These are phyloP conservation scores for Lampropteryx suffumata DNA, from an alignment of 2,888 invertebrate species.

Conservation along the genomic window DNA sequence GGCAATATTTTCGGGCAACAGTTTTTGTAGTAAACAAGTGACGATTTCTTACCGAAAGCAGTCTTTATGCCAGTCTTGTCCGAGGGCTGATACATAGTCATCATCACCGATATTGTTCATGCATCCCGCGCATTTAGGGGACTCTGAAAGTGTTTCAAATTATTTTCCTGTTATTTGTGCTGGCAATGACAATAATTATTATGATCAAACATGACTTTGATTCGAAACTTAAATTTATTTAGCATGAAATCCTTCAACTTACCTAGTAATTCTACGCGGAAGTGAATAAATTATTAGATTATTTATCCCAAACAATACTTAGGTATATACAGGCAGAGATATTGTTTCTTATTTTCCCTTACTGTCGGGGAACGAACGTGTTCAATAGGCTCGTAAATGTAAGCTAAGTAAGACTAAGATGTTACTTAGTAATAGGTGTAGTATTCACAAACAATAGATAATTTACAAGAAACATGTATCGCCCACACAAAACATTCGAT, in stretches of 20 bases:
- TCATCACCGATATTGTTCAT: slow-evolving; percentile 88
- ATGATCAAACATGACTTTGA: too few species aligned
- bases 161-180: too few species aligned
- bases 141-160: slow-evolving; percentile 43
- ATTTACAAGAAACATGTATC: slow-evolving; percentile 50
- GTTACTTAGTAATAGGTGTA: slow-evolving; percentile 17
- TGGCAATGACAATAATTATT: too few species aligned
- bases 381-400: neutral
- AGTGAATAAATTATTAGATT: slow-evolving; percentile 8
- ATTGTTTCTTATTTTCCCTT: too few species aligned
- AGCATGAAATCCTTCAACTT: slow-evolving; percentile 37
- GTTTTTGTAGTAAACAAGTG: neutral
- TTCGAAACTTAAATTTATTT: neutral
- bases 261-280: slow-evolving; percentile 21
- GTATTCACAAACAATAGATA: slow-evolving; percentile 68
- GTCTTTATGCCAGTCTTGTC: slow-evolving; percentile 94
- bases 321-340: too few species aligned
- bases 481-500: slow-evolving; percentile 69
- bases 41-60: slow-evolving; percentile 88
- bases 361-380: too few species aligned
- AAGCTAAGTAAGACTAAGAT: neutral
- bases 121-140: slow-evolving; percentile 86
- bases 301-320: neutral
- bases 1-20: too few species aligned
- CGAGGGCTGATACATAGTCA: slow-evolving; percentile 91